Conservation (phyloP, 1,140 invertebrate genomes). For the Archegozetes longisetosus region DNA sequence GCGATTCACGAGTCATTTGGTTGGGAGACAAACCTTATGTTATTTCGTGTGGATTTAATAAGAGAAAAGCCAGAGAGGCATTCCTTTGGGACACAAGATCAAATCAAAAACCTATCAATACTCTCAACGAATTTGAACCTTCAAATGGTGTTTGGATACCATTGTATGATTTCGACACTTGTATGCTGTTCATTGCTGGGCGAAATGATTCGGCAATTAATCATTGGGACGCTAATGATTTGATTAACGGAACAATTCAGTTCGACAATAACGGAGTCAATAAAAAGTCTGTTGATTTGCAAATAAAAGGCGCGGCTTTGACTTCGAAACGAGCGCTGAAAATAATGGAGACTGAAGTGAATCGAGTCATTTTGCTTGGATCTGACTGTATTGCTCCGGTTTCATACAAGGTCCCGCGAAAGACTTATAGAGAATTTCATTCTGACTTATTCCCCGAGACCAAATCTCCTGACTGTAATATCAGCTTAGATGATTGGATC, state of each 20-base stretch:
- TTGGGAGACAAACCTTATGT: not conserved
- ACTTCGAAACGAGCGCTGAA: conserved; percentile 77
- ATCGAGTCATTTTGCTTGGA: conserved; percentile 66
- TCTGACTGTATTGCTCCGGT: conserved; percentile 70
- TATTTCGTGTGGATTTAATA: not conserved
- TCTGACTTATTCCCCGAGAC: conserved; percentile 82
- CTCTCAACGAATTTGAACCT: not conserved
- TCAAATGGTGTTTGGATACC: conserved; percentile 18
- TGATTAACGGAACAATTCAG: not conserved
- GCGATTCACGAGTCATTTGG: too few species aligned
- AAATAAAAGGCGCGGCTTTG: conserved; percentile 76
- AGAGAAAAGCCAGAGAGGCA: not conserved
- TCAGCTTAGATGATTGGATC: conserved; percentile 59
- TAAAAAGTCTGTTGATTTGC: conserved; percentile 30
- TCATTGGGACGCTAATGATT: not conserved
- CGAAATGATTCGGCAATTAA: conserved; percentile 35
- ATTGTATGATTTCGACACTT: conserved; percentile 61
- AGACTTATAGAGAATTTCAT: conserved; percentile 85
- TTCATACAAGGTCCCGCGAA: conserved; percentile 83
- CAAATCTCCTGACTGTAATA: conserved; percentile 49
- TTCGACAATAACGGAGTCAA: conserved; percentile 21
- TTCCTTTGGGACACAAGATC: not conserved
- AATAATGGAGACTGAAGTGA: conserved; percentile 88
- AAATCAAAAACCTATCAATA: not conserved
- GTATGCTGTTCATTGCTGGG: conserved; percentile 83